phyloP scores from a whole-genome alignment of 2,888 invertebrate species.

The Rotaria sp. region DNA sequence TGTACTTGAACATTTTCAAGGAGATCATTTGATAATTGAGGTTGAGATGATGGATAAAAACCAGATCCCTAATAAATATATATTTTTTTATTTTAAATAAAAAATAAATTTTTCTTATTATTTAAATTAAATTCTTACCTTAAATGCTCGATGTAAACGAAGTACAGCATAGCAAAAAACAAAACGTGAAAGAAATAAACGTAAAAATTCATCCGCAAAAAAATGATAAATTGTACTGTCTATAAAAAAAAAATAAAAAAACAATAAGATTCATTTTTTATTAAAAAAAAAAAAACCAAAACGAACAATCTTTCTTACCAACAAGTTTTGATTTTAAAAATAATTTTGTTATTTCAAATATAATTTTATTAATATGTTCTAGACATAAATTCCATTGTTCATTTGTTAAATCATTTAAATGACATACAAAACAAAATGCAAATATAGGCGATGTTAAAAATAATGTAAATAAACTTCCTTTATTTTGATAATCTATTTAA shows the following conservation, averaged over 20 bases:
- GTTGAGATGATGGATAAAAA: conserved; percentile 38
- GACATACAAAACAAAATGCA: conserved; percentile 65
- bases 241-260: not conserved
- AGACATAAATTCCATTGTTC: conserved; percentile 33
- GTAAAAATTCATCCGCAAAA: conserved; percentile 34
- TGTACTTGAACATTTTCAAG: conserved; percentile 35
- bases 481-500: conserved; percentile 31
- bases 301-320: not conserved
- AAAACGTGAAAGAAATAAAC: conserved; percentile 36
- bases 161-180: conserved; percentile 39
- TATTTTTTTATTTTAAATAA: not conserved
- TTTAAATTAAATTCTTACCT: not conserved
- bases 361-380: conserved; percentile 37
- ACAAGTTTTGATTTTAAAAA: conserved; percentile 37
- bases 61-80: conserved; percentile 27
- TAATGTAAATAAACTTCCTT: conserved; percentile 81
- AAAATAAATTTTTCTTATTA: not conserved
- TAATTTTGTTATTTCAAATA: conserved; percentile 32
- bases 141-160: conserved; percentile 36
- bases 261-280: too few species aligned
- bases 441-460: conserved; percentile 88
- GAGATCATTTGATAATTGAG: conserved; percentile 35
- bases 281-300: too few species aligned
- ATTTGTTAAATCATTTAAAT: conserved; percentile 31
- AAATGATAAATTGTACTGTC: conserved; percentile 34